A percentile compares a stretch with the other conserved stretches of the same genome.
These are phyloP conservation scores for Lucilia cuprina DNA, from an alignment of 1,140 invertebrate genomes.

Conservation along the genomic window DNA sequence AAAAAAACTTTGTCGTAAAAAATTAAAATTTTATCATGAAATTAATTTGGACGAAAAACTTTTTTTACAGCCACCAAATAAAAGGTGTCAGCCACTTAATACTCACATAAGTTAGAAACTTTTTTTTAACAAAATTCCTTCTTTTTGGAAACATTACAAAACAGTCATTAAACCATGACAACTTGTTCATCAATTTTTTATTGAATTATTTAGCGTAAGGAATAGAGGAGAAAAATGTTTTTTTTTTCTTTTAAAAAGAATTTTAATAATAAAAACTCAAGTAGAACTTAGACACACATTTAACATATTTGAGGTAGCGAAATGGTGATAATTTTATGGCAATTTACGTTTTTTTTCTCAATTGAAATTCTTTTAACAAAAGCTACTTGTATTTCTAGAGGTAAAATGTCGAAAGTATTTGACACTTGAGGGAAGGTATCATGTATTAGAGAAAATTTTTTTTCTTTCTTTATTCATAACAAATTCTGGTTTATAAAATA, in stretches of 20 bases:
- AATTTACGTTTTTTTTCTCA: not conserved
- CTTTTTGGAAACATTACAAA: not conserved
- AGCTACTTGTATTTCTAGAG: not conserved
- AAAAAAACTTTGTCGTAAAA: not conserved
- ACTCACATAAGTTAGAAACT: not conserved
- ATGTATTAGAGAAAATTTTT: not conserved
- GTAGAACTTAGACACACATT: no score
- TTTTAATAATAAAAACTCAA: slow-evolving; percentile 27
- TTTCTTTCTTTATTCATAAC: not conserved
- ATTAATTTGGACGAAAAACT: slow-evolving; percentile 12
- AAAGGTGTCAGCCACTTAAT: not conserved
- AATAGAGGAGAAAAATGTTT: not conserved
- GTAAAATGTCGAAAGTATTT: slow-evolving; percentile 11
- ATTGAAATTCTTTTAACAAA: not conserved
- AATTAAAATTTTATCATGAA: slow-evolving; percentile 31
- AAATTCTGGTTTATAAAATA: no score
- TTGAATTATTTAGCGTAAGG: not conserved
- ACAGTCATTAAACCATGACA: slow-evolving; percentile 9
- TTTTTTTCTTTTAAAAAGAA: not conserved
- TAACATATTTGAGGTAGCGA: slow-evolving; percentile 18
- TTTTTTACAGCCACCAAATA: not conserved
- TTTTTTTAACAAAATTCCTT: not conserved
- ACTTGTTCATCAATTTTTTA: slow-evolving; percentile 25
- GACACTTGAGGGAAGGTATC: slow-evolving; percentile 6
- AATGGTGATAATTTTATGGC: slow-evolving; percentile 10